Conservation (phyloP, 2,113 vertebrate species). For the Pungitius pungitius region DNA sequence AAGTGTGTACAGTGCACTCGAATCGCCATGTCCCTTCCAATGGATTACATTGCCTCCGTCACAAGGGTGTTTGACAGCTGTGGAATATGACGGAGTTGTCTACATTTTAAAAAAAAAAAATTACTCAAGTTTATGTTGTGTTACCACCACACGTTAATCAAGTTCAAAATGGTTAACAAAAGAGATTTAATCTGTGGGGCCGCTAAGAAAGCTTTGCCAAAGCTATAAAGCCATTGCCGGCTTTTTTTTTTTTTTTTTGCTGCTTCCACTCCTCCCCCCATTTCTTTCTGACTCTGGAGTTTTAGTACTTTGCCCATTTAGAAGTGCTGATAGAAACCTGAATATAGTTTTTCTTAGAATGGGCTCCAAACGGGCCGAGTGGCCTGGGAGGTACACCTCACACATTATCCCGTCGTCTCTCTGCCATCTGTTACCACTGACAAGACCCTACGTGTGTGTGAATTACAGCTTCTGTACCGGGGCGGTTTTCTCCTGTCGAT, state of each 20-base stretch:
- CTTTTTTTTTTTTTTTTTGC: too few relatives aligned
- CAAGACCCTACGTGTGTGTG: constrained; percentile 42
- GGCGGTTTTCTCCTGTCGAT: constrained; percentile 42
- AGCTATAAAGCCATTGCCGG: constrained; percentile 3
- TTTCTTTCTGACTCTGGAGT: constrained; percentile 37
- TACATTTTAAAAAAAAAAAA: constrained; percentile 29
- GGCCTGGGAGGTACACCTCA: constrained; percentile 36
- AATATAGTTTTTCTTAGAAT: constrained; percentile 30
- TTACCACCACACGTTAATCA: constrained; percentile 30
- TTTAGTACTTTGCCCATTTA: constrained; percentile 19
- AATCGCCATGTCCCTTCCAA: constrained; percentile 11
- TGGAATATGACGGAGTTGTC: constrained; percentile 31
- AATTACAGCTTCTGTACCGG: constrained; percentile 54
- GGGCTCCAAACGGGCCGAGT: constrained; percentile 29
- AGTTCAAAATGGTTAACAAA: constrained; percentile 35
- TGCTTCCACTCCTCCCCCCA: constrained; percentile 10
- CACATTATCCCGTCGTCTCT: constrained; percentile 35
- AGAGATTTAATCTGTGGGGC: constrained; percentile 3
- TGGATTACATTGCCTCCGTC: constrained; percentile 38
- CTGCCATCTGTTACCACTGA: constrained; percentile 51
- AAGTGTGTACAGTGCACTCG: constrained; percentile 2
- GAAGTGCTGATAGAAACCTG: constrained; percentile 16
- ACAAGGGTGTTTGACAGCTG: constrained; percentile 6
- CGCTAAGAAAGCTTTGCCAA: not conserved
- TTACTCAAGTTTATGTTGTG: constrained; percentile 17